A percentile compares a stretch with the other conserved stretches of the same genome.
Evolutionary conservation across 2,797 vertebrate genomes (phyloP).

Genomic region (Octomys mimax): DNA sequence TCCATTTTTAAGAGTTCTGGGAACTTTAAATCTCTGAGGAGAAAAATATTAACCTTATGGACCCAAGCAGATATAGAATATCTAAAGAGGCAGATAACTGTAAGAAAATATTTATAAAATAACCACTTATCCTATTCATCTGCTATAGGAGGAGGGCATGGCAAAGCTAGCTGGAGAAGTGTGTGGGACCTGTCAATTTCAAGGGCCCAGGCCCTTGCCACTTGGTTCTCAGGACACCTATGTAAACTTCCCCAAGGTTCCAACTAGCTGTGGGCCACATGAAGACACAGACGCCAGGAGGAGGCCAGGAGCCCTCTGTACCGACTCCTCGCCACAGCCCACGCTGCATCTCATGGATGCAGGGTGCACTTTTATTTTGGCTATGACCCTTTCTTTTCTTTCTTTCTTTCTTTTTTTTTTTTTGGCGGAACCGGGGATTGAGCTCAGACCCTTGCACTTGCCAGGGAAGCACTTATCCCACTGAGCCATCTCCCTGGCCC

Average conservation of each 20-base stretch:
- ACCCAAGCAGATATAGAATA: neutral
- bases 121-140: neutral
- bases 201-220: neutral
- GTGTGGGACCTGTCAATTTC: neutral
- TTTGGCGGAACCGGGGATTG: too few species aligned
- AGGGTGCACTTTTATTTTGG: neutral
- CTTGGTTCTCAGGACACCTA: neutral
- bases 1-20: constrained; percentile 17
- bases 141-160: neutral
- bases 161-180: neutral
- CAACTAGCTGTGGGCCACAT: neutral
- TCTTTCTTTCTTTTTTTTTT: too few species aligned
- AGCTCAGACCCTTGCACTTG: too few species aligned
- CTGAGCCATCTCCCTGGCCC: too few species aligned
- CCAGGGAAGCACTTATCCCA: too few species aligned
- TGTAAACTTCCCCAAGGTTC: neutral
- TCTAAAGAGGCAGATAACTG: neutral
- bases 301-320: neutral
- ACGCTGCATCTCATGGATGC: neutral
- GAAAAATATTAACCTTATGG: neutral
- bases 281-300: neutral
- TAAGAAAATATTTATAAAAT: neutral
- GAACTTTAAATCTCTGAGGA: neutral
- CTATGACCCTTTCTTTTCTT: neutral
- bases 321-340: neutral